Base-by-base conservation (phyloP, 1,140 invertebrate species). In the Danaus melanippus region DNA sequence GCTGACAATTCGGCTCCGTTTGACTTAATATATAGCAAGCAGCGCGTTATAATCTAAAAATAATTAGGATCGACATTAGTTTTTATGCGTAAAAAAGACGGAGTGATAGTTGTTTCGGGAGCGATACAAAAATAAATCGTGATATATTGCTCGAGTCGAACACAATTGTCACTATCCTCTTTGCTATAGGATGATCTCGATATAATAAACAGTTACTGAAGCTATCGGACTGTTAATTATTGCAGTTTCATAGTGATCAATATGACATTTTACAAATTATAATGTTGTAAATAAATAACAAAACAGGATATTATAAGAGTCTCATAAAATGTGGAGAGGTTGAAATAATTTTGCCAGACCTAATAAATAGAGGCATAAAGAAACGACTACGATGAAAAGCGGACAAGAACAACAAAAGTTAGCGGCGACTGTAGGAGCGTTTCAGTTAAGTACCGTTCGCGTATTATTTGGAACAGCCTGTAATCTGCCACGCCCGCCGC, bases 11-110 rank as follows among this genome's bases (percentile, higher is more conserved):
- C 80, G 74, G 77, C 75, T 74, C 60, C 70, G 71, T 70, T 69
- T 72, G 70, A 68, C 78, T 76, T 82, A 82, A 84, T 81, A 84
- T 85, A 85, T 81, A 73, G 75, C 79, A 69, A 69, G 71, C 82
- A 80, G 79, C 76, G 68, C 78, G 79, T 81, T 84, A 73, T 80
- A 79, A 83, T 86, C 83, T 84, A 86, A 84, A 86, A 86, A 86
- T 86, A 86, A 86, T 86, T 84, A 86, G 76, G 78, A 73, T 69
- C 67, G 83, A 79, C 79, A 83, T 84, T 83, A 77, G 80, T 86
- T 84, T 86, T 86, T 86, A 79, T 77, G 76, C 71, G 71, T 84
- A 85, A 84, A 86, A 85, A 86, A 85, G 77, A 80, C 65, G 15
- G 15, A 69, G 65, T 62, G 71, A 78, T 75, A 67, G 57, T 15